A percentile compares a stretch with the other conserved stretches of the same genome.
phyloP scores from a whole-genome alignment of 1,140 invertebrate genomes.

The Trichonephila clavata region DNA sequence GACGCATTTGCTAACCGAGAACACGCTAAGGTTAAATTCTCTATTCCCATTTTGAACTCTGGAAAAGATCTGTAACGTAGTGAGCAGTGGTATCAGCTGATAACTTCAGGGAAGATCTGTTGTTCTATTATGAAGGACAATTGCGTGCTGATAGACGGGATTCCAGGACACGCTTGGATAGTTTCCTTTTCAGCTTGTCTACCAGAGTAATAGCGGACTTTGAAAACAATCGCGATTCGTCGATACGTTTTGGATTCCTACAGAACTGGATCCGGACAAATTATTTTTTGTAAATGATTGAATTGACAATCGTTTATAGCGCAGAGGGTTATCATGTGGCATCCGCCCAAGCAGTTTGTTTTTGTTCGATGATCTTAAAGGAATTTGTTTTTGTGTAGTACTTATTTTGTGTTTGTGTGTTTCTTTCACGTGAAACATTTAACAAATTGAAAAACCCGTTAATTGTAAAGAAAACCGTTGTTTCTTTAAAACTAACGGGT shows the following conservation, averaged over 20 bases:
- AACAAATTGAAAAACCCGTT: too few relatives aligned
- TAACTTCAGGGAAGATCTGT: conserved; percentile 12
- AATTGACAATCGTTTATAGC: neutral
- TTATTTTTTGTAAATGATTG: neutral
- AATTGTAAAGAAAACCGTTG: too few relatives aligned
- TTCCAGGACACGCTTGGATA: conserved; percentile 45
- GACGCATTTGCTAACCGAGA: too few relatives aligned
- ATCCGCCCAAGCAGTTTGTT: too few relatives aligned
- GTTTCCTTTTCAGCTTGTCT: neutral
- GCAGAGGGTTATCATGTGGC: neutral
- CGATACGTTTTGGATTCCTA: neutral
- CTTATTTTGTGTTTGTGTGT: too few relatives aligned
- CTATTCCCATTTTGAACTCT: neutral
- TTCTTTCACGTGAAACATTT: too few relatives aligned
- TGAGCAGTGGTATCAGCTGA: neutral
- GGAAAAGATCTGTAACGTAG: neutral
- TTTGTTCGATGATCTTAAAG: too few relatives aligned
- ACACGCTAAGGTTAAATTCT: too few relatives aligned
- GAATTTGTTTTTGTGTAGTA: too few relatives aligned
- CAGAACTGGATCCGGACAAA: neutral
- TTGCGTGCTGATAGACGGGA: conserved; percentile 51
- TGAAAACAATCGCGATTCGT: neutral
- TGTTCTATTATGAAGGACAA: conserved; percentile 15
- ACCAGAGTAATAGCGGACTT: neutral
- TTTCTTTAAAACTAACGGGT: too few relatives aligned